Evolutionary conservation across 64 coral and sea anemone species (phyloP).

Genomic region (Actinia tenebrosa): DNA sequence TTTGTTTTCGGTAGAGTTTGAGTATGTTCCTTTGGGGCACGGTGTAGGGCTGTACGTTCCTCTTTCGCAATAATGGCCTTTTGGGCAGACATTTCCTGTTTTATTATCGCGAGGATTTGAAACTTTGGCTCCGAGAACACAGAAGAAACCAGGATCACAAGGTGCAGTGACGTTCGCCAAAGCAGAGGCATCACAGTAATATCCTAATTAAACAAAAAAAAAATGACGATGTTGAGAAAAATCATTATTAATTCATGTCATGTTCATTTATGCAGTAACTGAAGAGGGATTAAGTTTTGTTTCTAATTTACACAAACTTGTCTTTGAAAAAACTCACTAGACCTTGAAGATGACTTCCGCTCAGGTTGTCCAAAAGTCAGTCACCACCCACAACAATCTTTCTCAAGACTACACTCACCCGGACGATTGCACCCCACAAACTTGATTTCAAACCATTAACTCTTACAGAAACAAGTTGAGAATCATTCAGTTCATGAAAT

Average conservation of each 20-base stretch:
- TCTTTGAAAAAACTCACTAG: too few species aligned
- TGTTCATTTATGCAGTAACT: neutral
- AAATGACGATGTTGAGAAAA: neutral
- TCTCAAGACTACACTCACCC: too few species aligned
- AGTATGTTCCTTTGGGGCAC: constrained; percentile 85
- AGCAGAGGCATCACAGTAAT: constrained; percentile 63
- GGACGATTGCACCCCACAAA: too few species aligned
- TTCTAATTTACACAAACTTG: neutral
- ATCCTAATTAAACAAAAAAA: constrained; percentile 35
- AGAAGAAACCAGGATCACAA: constrained; percentile 92
- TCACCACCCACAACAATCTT: too few species aligned
- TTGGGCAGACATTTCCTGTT: constrained; percentile 75
- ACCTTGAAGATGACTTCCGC: too few species aligned
- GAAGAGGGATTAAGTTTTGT: neutral
- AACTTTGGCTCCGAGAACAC: constrained; percentile 64
- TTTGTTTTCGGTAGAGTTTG: constrained; percentile 63
- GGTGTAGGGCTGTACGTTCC: constrained; percentile 75
- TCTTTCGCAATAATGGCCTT: constrained; percentile 68
- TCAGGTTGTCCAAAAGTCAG: too few species aligned
- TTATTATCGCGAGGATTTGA: constrained; percentile 73
- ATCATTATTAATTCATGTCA: neutral
- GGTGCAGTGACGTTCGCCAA: constrained; percentile 74
- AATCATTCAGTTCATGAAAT: too few species aligned
- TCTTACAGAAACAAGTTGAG: too few species aligned
- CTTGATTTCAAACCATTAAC: too few species aligned